phyloP scores from a whole-genome alignment of 2,113 vertebrate genomes.

The Muscicapa adusta region DNA sequence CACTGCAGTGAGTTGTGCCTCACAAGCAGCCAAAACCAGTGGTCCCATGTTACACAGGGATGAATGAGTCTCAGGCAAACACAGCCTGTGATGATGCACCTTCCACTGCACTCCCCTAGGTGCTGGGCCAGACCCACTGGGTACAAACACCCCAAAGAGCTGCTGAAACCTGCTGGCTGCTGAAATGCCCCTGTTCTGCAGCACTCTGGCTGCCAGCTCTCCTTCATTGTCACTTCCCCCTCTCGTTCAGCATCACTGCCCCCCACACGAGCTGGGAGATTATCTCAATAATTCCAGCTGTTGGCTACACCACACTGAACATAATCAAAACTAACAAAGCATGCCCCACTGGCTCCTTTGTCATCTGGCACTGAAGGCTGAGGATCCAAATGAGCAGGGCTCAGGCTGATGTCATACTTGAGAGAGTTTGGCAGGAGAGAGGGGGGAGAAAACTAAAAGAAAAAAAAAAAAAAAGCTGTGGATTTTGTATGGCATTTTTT shows the following conservation, averaged over 20 bases:
- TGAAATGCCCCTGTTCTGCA: accelerated
- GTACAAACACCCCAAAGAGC: background rate
- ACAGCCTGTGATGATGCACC: background rate
- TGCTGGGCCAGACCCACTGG: background rate
- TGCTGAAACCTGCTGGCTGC: background rate
- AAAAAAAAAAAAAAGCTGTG: background rate
- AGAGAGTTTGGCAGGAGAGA: background rate
- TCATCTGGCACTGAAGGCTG: background rate
- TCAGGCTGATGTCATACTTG: background rate
- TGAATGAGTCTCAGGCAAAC: background rate
- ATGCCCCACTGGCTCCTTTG: background rate
- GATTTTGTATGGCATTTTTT: background rate
- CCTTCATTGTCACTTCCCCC: accelerated
- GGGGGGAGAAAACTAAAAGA: background rate
- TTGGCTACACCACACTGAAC: background rate
- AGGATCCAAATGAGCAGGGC: background rate
- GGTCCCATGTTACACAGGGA: accelerated
- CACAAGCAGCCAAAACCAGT: background rate
- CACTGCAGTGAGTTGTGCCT: background rate
- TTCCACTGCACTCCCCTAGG: background rate
- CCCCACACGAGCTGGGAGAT: background rate
- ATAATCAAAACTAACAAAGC: conserved; percentile 6
- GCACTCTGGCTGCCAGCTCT: background rate
- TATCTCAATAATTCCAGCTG: conserved; percentile 2
- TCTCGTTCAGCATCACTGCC: background rate